A percentile compares a stretch with the other conserved stretches of the same genome.
These are phyloP conservation scores for Tragelaphus buxtoni DNA, from an alignment of 2,113 vertebrate species.

Conservation along the genomic window DNA sequence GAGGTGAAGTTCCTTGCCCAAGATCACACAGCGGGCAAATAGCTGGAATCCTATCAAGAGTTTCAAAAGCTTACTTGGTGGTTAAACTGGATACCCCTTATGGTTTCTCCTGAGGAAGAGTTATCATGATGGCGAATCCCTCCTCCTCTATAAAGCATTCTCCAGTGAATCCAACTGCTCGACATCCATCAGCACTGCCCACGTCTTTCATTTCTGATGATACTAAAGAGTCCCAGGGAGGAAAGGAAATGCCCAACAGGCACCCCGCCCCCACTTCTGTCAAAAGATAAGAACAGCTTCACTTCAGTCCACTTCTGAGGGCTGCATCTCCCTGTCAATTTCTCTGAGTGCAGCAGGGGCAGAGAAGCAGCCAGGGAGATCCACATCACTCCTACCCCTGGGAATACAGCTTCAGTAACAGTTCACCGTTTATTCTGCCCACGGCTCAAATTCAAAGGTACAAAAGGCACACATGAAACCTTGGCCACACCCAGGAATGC, in stretches of 20 bases:
- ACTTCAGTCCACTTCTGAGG: not conserved
- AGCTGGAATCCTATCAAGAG: not conserved
- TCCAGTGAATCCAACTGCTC: not conserved
- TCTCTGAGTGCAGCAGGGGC: not conserved
- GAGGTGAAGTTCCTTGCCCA: not conserved
- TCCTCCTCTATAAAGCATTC: not conserved
- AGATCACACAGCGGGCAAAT: not conserved
- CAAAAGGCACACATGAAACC: not conserved
- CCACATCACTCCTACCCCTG: accelerated
- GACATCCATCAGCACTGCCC: not conserved
- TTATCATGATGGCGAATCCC: not conserved
- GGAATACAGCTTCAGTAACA: not conserved
- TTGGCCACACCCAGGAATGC: not conserved
- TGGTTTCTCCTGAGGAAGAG: not conserved
- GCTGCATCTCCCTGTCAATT: not conserved
- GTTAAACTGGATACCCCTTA: not conserved
- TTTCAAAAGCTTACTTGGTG: not conserved
- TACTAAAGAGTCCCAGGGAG: not conserved
- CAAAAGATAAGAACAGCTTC: not conserved
- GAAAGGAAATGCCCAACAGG: not conserved
- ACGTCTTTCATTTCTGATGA: not conserved
- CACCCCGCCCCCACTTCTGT: not conserved
- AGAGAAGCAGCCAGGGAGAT: not conserved
- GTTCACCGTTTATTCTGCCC: not conserved
- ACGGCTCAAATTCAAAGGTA: not conserved